Base-by-base conservation (phyloP, 2,888 invertebrate species). In the Nymphalis urticae region DNA sequence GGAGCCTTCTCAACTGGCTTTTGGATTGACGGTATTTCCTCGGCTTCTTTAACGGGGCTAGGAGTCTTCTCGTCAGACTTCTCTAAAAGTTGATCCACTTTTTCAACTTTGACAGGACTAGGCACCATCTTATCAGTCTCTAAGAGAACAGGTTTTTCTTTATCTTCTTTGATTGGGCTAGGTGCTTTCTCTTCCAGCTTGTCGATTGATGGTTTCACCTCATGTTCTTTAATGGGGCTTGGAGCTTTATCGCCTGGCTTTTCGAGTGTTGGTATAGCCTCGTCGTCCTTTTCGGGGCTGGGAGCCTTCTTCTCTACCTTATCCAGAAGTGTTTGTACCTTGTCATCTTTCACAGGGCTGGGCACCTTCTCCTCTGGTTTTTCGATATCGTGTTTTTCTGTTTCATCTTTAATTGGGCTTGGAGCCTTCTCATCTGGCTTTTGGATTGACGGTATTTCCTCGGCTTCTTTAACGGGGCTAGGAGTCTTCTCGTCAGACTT, bases 331-430 rank as follows among this genome's bases (percentile, higher is more conserved):
- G 21, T 21, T 21, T 21, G 1, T 36, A 76, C 50, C 9, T 50
- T 19, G n/a, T 50, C n/a, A 1, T 47, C 67, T 54, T 59, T 16
- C 5, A 51, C 47, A 8, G 65, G 70, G 21, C 64, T 75, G 0
- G 69, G 61, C 36, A 48, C 66, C 47, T 76, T 74, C 1, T 72
- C 64, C 1, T 68, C 69, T 10, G 19, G 56, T 62, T 62, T 60
- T 1, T 16, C n/a, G 7, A 17, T 0, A 2, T 10, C 13, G 16
- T 17, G 8, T 13, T 19, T 13, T 5, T n/a, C 48, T 0, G 62
- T 63, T 6, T 54, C 47, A 13, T 63, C 47, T 48, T 24, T 65
- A 0, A 51, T 50, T 9, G 68, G 65, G 53, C 60, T 65, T 0
- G 53, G 51, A 4, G n/a, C 51, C 58, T 60, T 69, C 0, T 74